Evolutionary conservation across 1,140 invertebrate species (phyloP), one percentile per base, ranked within the genome.

Genomic region (Rhynchophorus ferrugineus): DNA sequence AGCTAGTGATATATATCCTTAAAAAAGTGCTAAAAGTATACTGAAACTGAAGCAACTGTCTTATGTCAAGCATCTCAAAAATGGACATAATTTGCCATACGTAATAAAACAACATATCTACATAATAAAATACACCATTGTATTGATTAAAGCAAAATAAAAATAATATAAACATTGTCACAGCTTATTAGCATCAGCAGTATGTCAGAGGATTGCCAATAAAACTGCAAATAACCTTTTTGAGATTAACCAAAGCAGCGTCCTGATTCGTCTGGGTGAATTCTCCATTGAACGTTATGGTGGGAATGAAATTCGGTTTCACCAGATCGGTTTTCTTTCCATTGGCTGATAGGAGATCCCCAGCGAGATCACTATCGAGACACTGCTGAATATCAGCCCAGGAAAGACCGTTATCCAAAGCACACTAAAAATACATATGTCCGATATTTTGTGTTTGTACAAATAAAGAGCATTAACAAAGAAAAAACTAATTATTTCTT

Each of bases 221-320:
- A 3, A 47, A 29, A 6, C 41, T 17, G 48, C 62, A 62, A 35
- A 61, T 44, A 2, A 58, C 29, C 8, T n/a, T 22, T 11, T 52
- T 46, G 14, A 65, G 61, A 44, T 60, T 22, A 5, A 5, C 34
- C 21, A 61, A 16, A 8, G 60, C 33, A 0, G 17, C 24, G 19
- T 51, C 37, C 37, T 65, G 61, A 33, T 48, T 11, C 6, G 36
- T 11, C 14, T 57, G 16, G 19, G 49, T 44, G 24, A 48, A 65
- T 7, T 34, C 63, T 22, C 72, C 73, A 54, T 83, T 76, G 17
- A 80, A 69, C 6, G 78, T 64, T 37, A 84, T 71, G 16, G 80
- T 80, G 1, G 82, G 82, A 1, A 84, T 77, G 55, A 80, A 82
- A 17, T 65, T 56, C 0, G 76, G 72, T 7, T 67, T 58, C 1